Conservation (phyloP, 1,140 invertebrate species). For the Probaryconus sp. region DNA sequence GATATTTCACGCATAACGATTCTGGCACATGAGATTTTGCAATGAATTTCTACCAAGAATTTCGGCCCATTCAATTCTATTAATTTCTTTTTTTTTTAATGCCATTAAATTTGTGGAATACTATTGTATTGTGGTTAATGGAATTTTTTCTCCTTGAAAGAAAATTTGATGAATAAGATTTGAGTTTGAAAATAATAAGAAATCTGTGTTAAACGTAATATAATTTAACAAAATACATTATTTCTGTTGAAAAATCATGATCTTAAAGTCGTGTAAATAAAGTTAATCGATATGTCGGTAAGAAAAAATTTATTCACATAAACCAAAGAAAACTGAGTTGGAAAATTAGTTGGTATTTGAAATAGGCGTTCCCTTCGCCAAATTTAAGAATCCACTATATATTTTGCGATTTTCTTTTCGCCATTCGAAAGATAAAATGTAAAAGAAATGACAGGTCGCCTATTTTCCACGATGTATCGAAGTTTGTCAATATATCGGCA, state of each 20-base stretch:
- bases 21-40: not conserved
- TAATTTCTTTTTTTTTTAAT: not conserved
- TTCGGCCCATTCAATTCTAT: not conserved
- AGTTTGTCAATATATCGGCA: conserved; percentile 68
- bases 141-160: too few relatives aligned
- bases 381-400: not conserved
- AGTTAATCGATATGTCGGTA: conserved; percentile 17
- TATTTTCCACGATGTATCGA: conserved; percentile 32
- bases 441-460: conserved; percentile 3
- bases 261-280: not conserved
- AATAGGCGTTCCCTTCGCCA: conserved; percentile 8
- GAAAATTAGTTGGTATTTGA: conserved; percentile 18
- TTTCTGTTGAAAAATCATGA: too few relatives aligned
- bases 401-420: conserved; percentile 28
- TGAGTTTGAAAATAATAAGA: too few relatives aligned
- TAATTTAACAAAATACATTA: too few relatives aligned
- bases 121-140: too few relatives aligned
- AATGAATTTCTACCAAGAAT: not conserved
- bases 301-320: conserved; percentile 7
- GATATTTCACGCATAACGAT: not conserved
- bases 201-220: too few relatives aligned
- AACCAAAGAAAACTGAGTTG: conserved; percentile 11
- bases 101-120: not conserved
- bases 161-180: too few relatives aligned
- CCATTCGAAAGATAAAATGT: conserved; percentile 2